Conservation (phyloP, 1,140 invertebrate genomes). For the Microplitis mediator region DNA sequence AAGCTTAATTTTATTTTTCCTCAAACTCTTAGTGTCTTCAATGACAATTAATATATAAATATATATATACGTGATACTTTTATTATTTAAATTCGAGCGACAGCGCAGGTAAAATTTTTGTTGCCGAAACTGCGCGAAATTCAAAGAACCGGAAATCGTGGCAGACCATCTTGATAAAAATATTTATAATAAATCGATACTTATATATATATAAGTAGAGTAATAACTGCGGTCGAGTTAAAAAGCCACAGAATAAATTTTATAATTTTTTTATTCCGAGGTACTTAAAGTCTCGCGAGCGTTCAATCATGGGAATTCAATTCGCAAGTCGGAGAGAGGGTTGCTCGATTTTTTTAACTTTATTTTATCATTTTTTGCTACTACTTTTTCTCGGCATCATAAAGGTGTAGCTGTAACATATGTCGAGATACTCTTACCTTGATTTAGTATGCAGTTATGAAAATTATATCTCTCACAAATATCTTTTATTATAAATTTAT, state of each 20-base stretch:
- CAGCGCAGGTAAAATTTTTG: too few relatives aligned
- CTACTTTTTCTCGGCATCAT: too few relatives aligned
- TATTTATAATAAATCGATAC: background rate
- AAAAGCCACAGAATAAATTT: background rate
- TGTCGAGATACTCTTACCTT: too few relatives aligned
- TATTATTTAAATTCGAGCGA: too few relatives aligned
- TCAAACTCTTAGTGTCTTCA: too few relatives aligned
- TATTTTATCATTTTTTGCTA: background rate
- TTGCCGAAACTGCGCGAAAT: background rate
- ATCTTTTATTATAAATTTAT: too few relatives aligned
- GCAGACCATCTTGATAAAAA: background rate
- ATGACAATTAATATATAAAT: too few relatives aligned
- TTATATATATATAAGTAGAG: background rate
- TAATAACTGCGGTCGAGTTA: constrained; percentile 3
- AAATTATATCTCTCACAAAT: too few relatives aligned
- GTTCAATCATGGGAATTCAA: constrained; percentile 7
- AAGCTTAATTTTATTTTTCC: background rate
- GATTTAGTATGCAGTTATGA: too few relatives aligned
- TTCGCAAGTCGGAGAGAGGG: background rate
- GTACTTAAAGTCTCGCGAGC: background rate
- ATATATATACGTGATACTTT: too few relatives aligned
- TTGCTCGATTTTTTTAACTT: background rate
- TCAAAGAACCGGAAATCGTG: constrained; percentile 3
- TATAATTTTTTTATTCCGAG: background rate
- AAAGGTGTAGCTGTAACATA: too few relatives aligned